Evolutionary conservation across 1,140 invertebrate genomes (phyloP), one percentile per base, ranked within the genome.

Genomic region (Globodera ellingtonae): DNA sequence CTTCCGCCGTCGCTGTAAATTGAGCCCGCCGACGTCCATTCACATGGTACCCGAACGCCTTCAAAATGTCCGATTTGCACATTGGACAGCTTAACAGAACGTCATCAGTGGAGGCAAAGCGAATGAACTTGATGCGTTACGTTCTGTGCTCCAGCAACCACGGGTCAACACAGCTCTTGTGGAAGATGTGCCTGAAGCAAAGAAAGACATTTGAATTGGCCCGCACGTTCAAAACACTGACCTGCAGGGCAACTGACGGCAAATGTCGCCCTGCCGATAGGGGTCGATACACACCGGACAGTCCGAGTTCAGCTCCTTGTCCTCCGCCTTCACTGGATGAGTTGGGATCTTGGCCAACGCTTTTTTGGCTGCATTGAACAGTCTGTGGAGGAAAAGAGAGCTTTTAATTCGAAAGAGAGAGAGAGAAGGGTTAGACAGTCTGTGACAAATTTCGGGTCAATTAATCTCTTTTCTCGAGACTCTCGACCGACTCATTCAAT

Each of bases 41-140:
- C 47, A 86, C 81, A 66, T 88, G 83, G 79, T 86, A 88, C 18
- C 95, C 95, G 90, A 95, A 96, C 86, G 94, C 94, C 89, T 95
- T 94, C 18, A 97, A 91, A 87, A 97, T 96, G 90, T 97, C 94
- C 92, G 95, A 93, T 90, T 97, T 96, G 90, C 95, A 97, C 94
- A 97, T 95, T 18, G 95, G 82, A 21, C 82, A 84, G 21, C 72
- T 74, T 8, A 10, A 76, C 77, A 77, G 13, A 21, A 35, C 35
- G 35, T 35, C 13, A 3, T 65, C n/a, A 21, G 59, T 65, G 13
- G 59, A 3, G 59, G 59, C 13, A 18, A 44, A 67, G 66, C 10
- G 2, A 70, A 9, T 70, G 21, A 18, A 35, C 5, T 13, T 44
- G 18, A 7, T 70, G 15, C 9, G 95, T 91, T 95, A 96, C 35